A percentile compares a stretch with the other conserved stretches of the same genome.
Evolutionary conservation across 2,888 invertebrate species (phyloP).

Genomic region (Bibio marci): DNA sequence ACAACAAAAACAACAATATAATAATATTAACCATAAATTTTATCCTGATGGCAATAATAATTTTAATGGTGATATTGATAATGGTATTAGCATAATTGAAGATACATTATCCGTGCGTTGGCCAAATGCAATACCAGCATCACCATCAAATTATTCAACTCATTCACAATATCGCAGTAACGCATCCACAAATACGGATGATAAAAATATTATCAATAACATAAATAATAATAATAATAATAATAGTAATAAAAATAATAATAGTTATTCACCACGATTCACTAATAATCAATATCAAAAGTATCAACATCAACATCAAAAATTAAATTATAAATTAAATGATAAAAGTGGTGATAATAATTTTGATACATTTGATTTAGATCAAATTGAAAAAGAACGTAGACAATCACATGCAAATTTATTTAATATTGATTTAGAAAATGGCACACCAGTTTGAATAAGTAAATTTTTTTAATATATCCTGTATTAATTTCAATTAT

Average conservation of each 20-base stretch:
- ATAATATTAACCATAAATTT: too few relatives aligned
- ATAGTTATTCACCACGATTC: too few relatives aligned
- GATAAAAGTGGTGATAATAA: background rate
- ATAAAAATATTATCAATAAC: background rate
- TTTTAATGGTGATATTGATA: background rate
- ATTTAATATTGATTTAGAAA: constrained; percentile 13
- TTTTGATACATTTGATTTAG: constrained; percentile 22
- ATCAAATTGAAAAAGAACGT: constrained; percentile 27
- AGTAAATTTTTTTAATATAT: too few relatives aligned
- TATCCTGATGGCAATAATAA: too few relatives aligned
- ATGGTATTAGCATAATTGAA: background rate
- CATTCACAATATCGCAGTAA: background rate
- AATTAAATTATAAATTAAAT: background rate
- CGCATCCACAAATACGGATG: background rate
- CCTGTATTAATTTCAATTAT: too few relatives aligned
- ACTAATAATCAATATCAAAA: too few relatives aligned
- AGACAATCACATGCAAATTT: constrained; percentile 28
- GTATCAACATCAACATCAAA: background rate
- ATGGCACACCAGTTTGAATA: constrained; percentile 5
- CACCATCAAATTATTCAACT: constrained; percentile 21
- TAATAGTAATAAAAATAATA: background rate
- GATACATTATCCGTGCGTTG: constrained; percentile 15
- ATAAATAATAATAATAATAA: background rate
- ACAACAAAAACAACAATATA: background rate
- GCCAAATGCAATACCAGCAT: constrained; percentile 26